A percentile compares a stretch with the other conserved stretches of the same genome.
phyloP scores from a whole-genome alignment of 1,140 invertebrate species.

The Diorhabda sublineata region DNA sequence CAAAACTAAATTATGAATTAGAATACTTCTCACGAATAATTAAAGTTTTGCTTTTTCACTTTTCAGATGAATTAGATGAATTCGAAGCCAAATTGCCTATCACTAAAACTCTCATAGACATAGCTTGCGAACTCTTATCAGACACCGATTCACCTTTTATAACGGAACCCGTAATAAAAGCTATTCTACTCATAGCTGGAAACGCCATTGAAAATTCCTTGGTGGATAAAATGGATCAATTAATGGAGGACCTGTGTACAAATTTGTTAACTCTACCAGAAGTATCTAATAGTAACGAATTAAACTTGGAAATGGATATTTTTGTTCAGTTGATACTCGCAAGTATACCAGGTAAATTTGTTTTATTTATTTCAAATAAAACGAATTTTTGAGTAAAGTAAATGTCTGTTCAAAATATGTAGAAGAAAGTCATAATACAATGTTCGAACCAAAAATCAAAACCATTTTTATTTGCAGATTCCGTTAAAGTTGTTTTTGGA shows the following conservation, averaged over 20 bases:
- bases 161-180: conserved; percentile 42
- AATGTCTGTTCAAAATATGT: no score
- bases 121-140: conserved; percentile 40
- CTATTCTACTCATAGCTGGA: conserved; percentile 38
- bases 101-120: conserved; percentile 38
- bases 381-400: no score
- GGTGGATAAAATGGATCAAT: conserved; percentile 19
- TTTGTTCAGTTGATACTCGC: conserved; percentile 29
- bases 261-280: conserved; percentile 35
- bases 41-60: not conserved
- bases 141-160: conserved; percentile 38
- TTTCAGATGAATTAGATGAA: conserved; percentile 45
- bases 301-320: conserved; percentile 35
- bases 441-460: no score
- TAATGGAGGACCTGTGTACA: conserved; percentile 28
- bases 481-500: conserved; percentile 31
- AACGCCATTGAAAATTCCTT: conserved; percentile 34
- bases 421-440: no score
- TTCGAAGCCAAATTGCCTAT: conserved; percentile 42
- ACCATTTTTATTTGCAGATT: conserved; percentile 30
- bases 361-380: not conserved
- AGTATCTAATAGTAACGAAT: conserved; percentile 22
- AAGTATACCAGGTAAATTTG: conserved; percentile 31
- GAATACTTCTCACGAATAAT: no score
- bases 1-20: no score